A percentile compares a stretch with the other conserved stretches of the same genome.
phyloP scores from a whole-genome alignment of 2,113 vertebrate genomes.

The Candoia aspera region DNA sequence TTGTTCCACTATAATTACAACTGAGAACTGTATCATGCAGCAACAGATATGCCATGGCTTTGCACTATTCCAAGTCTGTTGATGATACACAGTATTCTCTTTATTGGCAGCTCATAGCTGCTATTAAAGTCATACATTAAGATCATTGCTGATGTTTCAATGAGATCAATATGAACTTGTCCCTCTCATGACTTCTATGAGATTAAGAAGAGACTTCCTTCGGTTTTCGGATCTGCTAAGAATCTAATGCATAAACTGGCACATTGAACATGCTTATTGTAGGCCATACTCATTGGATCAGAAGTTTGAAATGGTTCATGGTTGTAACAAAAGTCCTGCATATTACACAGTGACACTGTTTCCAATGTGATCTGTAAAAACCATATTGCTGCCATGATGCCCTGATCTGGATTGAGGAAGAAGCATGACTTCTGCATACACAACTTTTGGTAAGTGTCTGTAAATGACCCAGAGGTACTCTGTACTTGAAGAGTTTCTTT shows the following conservation, averaged over 20 bases:
- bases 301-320: neutral
- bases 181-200: neutral
- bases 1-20: neutral
- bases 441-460: neutral
- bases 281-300: neutral
- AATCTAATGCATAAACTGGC: neutral
- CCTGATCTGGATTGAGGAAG: neutral
- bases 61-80: neutral
- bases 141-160: neutral
- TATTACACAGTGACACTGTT: neutral
- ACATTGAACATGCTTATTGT: neutral
- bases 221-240: neutral
- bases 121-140: neutral
- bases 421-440: neutral
- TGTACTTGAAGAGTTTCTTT: neutral
- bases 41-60: too few relatives aligned
- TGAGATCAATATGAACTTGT: neutral
- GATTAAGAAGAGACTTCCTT: neutral
- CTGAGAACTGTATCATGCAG: neutral
- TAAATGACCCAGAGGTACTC: neutral
- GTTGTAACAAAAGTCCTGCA: neutral
- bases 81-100: neutral
- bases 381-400: neutral
- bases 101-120: too few relatives aligned
- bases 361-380: neutral